Base-by-base conservation (phyloP, 2,888 invertebrate genomes). In the Clistopyga incitator region DNA sequence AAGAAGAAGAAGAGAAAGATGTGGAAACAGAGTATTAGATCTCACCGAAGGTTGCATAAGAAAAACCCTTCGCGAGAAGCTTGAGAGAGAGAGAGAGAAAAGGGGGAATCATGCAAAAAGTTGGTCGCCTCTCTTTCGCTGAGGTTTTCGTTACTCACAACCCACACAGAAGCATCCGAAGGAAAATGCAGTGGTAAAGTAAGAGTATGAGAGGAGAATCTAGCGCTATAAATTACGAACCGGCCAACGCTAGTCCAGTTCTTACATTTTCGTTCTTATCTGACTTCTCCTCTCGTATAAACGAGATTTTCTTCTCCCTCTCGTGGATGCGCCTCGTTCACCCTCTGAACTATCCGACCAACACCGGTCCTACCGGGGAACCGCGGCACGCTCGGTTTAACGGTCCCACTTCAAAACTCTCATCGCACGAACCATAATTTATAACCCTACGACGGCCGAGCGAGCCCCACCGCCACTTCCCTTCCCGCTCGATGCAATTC, bases 211-310 rank as follows among this genome's bases (percentile, higher is more conserved):
- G 59, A 59, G 71, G 23, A 75, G 65, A 45, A 45, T 78, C 76
- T 25, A 42, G 71, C 70, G 70, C 81, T 52, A 84, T 84, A 84
- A 84, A 84, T 81, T 84, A 76, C 78, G 8, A 65, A 71, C 84
- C 61, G 84, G 81, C 75, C 81, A 81, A 78, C 56, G 56, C 13
- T 50, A 56, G 81, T 84, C 84, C 81, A 78, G 81, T 81, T 84
- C 84, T 78, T 81, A 78, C 81, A 82, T 85, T 85, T 84, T 67
- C 82, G 61, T 74, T 82, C 82, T 84, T 82, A 84, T 84, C 80
- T 72, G 79, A 86, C 76, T 82, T 81, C 50, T 50, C n/a, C n/a
- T 72, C 71, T 81, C 72, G 61, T 74, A 74, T 80, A 79, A 79
- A 78, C 74, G 77, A 84, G 75, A 38, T 74, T 78, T 78, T 76